Base-by-base conservation (phyloP, 2,797 vertebrate genomes). In the Protonibea diacanthus region DNA sequence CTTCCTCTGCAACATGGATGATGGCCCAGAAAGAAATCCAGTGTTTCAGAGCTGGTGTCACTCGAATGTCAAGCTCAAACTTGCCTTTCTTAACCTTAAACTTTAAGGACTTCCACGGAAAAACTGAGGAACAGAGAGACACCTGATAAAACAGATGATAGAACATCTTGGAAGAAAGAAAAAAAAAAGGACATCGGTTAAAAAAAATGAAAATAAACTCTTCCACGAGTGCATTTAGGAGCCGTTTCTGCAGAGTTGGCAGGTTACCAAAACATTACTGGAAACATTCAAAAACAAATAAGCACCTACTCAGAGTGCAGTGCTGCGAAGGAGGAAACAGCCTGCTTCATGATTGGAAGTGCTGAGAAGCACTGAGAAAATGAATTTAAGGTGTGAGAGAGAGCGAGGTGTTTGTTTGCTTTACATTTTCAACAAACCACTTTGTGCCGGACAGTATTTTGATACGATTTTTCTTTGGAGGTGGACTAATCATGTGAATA, bases 231-330 rank as follows among this genome's bases (percentile, higher is more conserved):
- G 9, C 70, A 79, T 86, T 88, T 65, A 68, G 55, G 56, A 83
- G 69, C 18, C 25, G 59, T 77, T 83, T 84, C 70, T 88, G 86
- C 78, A 59, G 81, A 88, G 78, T 77, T 91, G 90, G 89, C 85
- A 81, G 27, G n/a, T 71, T 42, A 82, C 84, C 84, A 87, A 85
- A 88, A 77, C 75, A 86, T 91, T 86, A 86, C 90, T 87, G 84
- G 82, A 90, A 90, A 91, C 82, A 76, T 85, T 86, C 60, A 90
- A 83, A 87, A 86, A 87, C 83, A 89, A 91, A 91, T 83, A 86
- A 76, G 85, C 74, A 80, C 80, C 86, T 84, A 80, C 71, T 83
- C 82, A 62, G 73, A 78, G 40, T 44, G 59, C 47, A 14, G 73
- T 7, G 58, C 64, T 62, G 82, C 6, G 14, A 67, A 2, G 77